These are phyloP conservation scores for Neostethus bicornis DNA, from an alignment of 2,797 vertebrate genomes.

Conservation along the genomic window DNA sequence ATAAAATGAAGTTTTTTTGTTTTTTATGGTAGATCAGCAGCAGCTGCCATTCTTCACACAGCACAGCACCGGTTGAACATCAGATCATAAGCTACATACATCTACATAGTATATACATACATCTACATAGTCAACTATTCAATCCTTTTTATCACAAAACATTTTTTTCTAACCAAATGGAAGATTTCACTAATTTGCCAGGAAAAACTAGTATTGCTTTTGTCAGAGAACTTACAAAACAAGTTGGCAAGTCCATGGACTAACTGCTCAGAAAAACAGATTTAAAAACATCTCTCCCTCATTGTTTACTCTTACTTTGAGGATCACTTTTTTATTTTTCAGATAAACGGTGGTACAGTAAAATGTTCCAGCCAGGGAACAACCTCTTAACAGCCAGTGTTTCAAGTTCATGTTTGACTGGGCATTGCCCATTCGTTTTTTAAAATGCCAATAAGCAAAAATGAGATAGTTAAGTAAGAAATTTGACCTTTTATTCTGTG, in stretches of 20 bases:
- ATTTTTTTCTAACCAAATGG: not conserved
- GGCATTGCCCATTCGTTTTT: no score
- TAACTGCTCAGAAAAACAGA: no score
- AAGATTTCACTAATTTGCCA: not conserved
- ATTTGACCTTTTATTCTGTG: no score
- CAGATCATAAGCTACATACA: not conserved
- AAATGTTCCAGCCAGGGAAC: no score
- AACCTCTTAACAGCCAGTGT: not conserved
- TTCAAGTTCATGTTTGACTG: not conserved
- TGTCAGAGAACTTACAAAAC: no score
- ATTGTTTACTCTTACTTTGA: not conserved
- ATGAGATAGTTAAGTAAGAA: no score
- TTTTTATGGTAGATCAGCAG: not conserved
- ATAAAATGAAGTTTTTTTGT: not conserved
- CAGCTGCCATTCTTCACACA: not conserved
- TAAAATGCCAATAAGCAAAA: no score
- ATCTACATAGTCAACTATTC: no score
- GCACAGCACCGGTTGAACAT: not conserved
- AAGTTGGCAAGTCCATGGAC: not conserved
- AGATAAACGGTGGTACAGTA: no score
- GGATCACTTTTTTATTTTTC: no score
- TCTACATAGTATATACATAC: no score
- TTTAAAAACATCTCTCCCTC: not conserved
- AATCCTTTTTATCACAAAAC: not conserved
- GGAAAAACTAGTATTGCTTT: not conserved